A percentile compares a stretch with the other conserved stretches of the same genome.
phyloP scores from a whole-genome alignment of 2,113 vertebrate species.

The Nannobrachium achirus region DNA sequence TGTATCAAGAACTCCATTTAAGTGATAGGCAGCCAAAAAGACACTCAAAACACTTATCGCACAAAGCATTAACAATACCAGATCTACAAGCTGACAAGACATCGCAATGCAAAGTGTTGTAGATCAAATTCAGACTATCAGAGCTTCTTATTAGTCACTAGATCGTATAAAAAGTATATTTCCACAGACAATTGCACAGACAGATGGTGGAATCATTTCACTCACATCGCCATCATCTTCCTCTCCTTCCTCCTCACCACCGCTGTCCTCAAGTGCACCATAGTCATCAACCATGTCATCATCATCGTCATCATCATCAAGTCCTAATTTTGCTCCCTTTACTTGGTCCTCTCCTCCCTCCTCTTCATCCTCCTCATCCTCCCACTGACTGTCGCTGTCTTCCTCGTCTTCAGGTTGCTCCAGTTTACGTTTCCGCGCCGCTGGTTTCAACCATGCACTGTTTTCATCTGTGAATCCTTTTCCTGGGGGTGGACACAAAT shows the following conservation, averaged over 20 bases:
- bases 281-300: conserved; percentile 91
- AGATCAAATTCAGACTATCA: too few relatives aligned
- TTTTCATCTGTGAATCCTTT: conserved; percentile 85
- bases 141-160: too few relatives aligned
- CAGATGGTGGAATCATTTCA: conserved; percentile 13
- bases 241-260: conserved; percentile 56
- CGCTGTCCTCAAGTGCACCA: conserved; percentile 76
- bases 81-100: background rate
- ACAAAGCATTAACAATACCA: background rate
- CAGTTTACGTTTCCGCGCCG: conserved; percentile 77
- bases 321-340: conserved; percentile 42
- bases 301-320: conserved; percentile 76
- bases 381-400: conserved; percentile 78
- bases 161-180: too few relatives aligned
- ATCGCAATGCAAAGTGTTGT: background rate
- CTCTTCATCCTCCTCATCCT: conserved; percentile 72
- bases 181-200: background rate
- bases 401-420: conserved; percentile 67
- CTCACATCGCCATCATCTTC: conserved; percentile 76
- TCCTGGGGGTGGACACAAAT: too few relatives aligned
- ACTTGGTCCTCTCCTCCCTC: conserved; percentile 41
- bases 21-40: background rate
- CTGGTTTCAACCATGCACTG: conserved; percentile 81
- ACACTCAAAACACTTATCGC: background rate
- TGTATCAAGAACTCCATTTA: too few relatives aligned